These are phyloP conservation scores for Nomada fabriciana DNA, from an alignment of 2,888 invertebrate genomes.

Conservation along the genomic window DNA sequence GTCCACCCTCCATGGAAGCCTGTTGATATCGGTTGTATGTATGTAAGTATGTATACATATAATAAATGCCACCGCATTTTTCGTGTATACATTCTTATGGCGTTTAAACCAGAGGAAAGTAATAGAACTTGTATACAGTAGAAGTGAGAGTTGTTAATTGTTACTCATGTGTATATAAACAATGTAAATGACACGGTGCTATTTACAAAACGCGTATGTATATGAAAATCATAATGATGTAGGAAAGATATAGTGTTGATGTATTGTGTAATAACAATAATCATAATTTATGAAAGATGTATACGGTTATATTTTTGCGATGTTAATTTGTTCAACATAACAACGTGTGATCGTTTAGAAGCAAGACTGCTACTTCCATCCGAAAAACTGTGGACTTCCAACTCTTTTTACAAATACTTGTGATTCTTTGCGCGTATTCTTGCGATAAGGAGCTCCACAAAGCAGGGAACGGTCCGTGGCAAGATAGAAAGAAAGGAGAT, in stretches of 20 bases:
- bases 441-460: constrained; percentile 53
- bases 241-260: too few species aligned
- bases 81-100: too few species aligned
- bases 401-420: constrained; percentile 31
- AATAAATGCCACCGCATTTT: neutral
- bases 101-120: too few species aligned
- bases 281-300: neutral
- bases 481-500: constrained; percentile 43
- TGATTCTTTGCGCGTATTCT: constrained; percentile 39
- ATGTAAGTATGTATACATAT: too few species aligned
- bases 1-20: constrained; percentile 36
- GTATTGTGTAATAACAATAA: too few species aligned
- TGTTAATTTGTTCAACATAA: neutral
- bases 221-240: too few species aligned
- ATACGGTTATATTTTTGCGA: neutral
- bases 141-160: too few species aligned
- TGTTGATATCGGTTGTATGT: neutral
- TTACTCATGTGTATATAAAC: too few species aligned
- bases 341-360: neutral
- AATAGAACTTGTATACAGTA: too few species aligned
- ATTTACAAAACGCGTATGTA: too few species aligned
- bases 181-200: too few species aligned
- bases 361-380: constrained; percentile 29
- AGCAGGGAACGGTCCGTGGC: constrained; percentile 49
- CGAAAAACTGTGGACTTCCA: constrained; percentile 23